Base-by-base conservation (phyloP, 1,140 invertebrate species). In the Procambarus clarkii region DNA sequence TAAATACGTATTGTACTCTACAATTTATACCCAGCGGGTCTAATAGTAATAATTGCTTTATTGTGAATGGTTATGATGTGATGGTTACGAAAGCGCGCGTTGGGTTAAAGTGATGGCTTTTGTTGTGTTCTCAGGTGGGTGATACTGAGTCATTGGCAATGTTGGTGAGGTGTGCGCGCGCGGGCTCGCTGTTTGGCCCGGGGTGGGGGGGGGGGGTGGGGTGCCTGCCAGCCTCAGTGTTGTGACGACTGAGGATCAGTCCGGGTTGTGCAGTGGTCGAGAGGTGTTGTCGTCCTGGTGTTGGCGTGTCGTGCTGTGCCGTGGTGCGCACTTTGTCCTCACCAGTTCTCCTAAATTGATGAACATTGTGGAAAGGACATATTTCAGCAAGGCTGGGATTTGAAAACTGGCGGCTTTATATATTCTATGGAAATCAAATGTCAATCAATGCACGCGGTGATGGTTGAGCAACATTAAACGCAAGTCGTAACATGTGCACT, bases 141-240 rank as follows among this genome's bases (percentile, higher is more conserved):
- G n/a, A n/a, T n/a, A n/a, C n/a, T 74, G 69, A 74, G 69, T 74
- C 69, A 74, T 34, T 74, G 69, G 69, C 69, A 74, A n/a, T 11
- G 69, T 2, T 34, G n/a, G 11, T 74, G 69, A 74, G 13, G 69
- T 74, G 69, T 74, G 18, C 21, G 60, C 21, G 60, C 5, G 54
- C 54, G 5, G 4, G 54, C n/a, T n/a, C n/a, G n/a, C n/a, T n/a
- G n/a, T n/a, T n/a, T n/a, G n/a, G n/a, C n/a, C n/a, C n/a, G n/a
- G n/a, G n/a, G n/a, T n/a, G n/a, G n/a, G n/a, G n/a, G n/a, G n/a
- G n/a, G n/a, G n/a, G n/a, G n/a, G 13, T 64, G 60, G 13, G 60
- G 0, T 18, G 60, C 60, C 60, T 64, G 13, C 9, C 60, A 34
- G 69, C n/a, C 69, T 34, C 69, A 24, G 69, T n/a, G 2, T 21